Evolutionary conservation across 2,113 vertebrate species (phyloP).

Genomic region (Chitala chitala): DNA sequence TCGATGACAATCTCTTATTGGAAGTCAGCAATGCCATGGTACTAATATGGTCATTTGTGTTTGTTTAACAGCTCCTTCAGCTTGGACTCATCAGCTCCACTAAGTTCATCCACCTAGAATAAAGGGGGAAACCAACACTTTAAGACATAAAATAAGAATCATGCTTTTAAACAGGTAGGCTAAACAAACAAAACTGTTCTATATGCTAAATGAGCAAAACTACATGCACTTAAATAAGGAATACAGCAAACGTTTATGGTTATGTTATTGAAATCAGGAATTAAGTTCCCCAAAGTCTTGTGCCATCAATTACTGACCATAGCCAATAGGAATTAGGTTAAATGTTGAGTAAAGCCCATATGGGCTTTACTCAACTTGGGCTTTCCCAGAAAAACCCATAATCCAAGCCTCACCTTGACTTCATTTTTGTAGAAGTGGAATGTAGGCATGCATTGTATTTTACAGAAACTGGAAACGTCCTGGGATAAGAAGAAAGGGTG

Average conservation of each 20-base stretch:
- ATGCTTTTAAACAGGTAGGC: not conserved
- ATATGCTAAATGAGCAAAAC: not conserved
- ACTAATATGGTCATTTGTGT: constrained; percentile 9
- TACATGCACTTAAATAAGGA: not conserved
- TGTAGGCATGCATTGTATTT: constrained; percentile 81
- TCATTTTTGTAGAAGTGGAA: constrained; percentile 78
- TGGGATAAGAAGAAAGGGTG: constrained; percentile 29
- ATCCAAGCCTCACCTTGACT: constrained; percentile 56
- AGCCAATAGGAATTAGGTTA: not conserved
- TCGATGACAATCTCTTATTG: not conserved
- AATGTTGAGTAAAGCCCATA: too few relatives aligned
- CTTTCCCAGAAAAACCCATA: too few relatives aligned
- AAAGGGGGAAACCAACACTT: not conserved
- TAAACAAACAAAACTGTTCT: not conserved
- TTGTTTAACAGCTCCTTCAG: constrained; percentile 31
- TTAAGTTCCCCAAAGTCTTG: not conserved
- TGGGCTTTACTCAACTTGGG: too few relatives aligned
- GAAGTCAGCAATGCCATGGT: not conserved
- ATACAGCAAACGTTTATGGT: not conserved
- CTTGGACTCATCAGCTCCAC: constrained; percentile 36
- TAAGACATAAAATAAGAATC: not conserved
- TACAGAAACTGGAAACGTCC: constrained; percentile 71
- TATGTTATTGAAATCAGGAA: not conserved
- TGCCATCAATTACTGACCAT: not conserved
- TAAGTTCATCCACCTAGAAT: constrained; percentile 36